Conservation (phyloP, 2,113 vertebrate species). For the Lepus timidus region DNA sequence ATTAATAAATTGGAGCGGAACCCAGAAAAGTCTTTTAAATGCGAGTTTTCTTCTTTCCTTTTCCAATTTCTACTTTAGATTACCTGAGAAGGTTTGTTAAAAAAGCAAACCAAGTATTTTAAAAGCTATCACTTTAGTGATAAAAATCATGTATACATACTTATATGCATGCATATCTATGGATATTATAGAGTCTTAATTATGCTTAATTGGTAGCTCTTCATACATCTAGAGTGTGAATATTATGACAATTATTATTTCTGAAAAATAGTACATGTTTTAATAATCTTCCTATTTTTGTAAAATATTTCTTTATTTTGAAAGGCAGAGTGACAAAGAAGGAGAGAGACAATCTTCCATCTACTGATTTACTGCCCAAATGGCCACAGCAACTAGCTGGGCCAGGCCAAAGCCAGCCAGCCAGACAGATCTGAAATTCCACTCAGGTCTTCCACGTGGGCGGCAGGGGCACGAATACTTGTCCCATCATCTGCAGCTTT, state of each 20-base stretch:
- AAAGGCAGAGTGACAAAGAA: too few relatives aligned
- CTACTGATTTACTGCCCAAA: too few relatives aligned
- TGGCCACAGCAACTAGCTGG: too few relatives aligned
- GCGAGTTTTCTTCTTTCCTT: not conserved
- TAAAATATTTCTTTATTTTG: too few relatives aligned
- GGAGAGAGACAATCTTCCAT: too few relatives aligned
- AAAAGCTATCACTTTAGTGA: not conserved
- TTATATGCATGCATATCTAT: not conserved
- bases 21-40: slow-evolving; percentile 2
- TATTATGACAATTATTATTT: not conserved
- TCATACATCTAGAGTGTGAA: not conserved
- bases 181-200: not conserved
- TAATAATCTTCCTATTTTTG: not conserved
- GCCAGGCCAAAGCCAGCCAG: too few relatives aligned
- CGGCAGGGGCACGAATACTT: too few relatives aligned
- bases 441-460: too few relatives aligned
- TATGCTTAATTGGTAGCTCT: not conserved
- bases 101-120: not conserved
- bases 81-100: not conserved
- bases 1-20: not conserved
- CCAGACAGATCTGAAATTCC: too few relatives aligned
- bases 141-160: not conserved
- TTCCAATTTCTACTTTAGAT: not conserved
- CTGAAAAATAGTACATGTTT: not conserved
- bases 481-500: too few relatives aligned